A percentile compares a stretch with the other conserved stretches of the same genome.
Conservation (phyloP, 2,113 vertebrate species). For the Orcinus orca region DNA sequence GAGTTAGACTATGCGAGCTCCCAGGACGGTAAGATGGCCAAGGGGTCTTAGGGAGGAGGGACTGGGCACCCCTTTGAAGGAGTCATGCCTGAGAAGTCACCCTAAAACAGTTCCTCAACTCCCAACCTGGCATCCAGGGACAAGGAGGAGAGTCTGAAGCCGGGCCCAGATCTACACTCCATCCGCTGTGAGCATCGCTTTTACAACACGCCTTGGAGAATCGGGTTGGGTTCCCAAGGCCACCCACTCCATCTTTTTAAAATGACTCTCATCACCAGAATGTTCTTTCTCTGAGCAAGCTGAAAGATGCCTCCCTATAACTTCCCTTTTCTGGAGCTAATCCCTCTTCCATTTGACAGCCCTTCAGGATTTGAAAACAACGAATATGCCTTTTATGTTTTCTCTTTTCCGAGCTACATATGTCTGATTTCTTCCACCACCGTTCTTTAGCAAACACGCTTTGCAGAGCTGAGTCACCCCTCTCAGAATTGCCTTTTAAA, state of each 20-base stretch:
- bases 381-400: background rate
- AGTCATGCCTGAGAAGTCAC: background rate
- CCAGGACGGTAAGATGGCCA: background rate
- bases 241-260: background rate
- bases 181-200: background rate
- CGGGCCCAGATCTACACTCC: background rate
- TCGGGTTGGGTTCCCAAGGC: background rate
- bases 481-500: background rate
- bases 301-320: background rate
- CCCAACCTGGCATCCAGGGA: background rate
- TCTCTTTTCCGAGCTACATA: constrained; percentile 1
- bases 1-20: background rate
- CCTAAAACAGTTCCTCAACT: background rate
- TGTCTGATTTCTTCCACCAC: constrained; percentile 11
- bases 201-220: background rate
- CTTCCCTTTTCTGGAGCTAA: background rate
- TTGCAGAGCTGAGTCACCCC: background rate
- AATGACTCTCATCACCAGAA: constrained; percentile 1
- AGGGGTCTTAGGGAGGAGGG: background rate
- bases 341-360: constrained; percentile 34
- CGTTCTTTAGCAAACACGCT: background rate
- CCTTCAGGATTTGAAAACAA: constrained; percentile 60
- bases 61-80: background rate
- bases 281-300: background rate
- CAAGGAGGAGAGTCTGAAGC: background rate